Conservation (phyloP, 2,888 invertebrate species). For the Cordilura impudica region DNA sequence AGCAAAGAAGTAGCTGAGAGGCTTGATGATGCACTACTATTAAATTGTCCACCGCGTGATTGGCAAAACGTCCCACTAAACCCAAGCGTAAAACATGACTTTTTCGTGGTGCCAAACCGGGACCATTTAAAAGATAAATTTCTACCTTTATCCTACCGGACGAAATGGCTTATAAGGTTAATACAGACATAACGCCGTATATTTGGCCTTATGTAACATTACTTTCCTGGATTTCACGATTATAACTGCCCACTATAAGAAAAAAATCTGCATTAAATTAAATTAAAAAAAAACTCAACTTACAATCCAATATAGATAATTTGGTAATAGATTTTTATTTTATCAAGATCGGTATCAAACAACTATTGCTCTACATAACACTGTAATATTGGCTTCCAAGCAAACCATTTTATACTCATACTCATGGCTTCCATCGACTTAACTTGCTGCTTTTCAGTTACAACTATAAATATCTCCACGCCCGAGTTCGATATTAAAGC, state of each 20-base stretch:
- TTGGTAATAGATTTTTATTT: constrained; percentile 89
- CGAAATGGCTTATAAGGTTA: constrained; percentile 88
- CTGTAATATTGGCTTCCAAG: constrained; percentile 89
- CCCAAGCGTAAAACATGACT: constrained; percentile 89
- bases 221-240: constrained; percentile 87
- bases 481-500: constrained; percentile 94
- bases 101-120: constrained; percentile 80
- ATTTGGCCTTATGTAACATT: constrained; percentile 91
- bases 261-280: no score
- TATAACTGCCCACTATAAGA: constrained; percentile 82
- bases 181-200: constrained; percentile 90
- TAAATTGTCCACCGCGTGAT: constrained; percentile 97
- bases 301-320: constrained; percentile 92
- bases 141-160: constrained; percentile 85
- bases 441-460: constrained; percentile 82
- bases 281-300: constrained; percentile 76
- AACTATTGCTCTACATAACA: constrained; percentile 86
- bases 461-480: constrained; percentile 90
- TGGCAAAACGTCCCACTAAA: constrained; percentile 93
- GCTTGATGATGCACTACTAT: constrained; percentile 97
- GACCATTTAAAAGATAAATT: constrained; percentile 86
- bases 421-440: constrained; percentile 83
- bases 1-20: constrained; percentile 89
- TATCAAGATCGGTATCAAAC: constrained; percentile 90
- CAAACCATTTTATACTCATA: constrained; percentile 91